Evolutionary conservation across 2,113 vertebrate species (phyloP), one percentile per base, ranked within the genome.

Genomic region (Speoplatyrhinus poulsoni): DNA sequence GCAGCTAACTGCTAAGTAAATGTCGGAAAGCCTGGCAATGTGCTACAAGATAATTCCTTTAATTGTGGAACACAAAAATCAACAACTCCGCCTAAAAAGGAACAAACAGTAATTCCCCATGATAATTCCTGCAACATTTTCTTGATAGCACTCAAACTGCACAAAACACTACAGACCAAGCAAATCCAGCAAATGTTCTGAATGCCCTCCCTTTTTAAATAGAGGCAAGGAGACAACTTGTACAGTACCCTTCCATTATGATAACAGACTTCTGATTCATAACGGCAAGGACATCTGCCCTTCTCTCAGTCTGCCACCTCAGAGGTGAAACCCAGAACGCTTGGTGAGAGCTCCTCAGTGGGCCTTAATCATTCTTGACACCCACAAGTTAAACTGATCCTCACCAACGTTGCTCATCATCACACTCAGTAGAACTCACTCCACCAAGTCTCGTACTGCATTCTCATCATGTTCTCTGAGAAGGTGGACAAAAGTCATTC

Each of bases 261-360:
- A 12, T 15, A 69, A 12, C 10, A 69, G 2, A 32, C 6, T 46
- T 69, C 65, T 80, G 76, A 82, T 57, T 84, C 79, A 78, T 64
- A 55, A 46, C 56, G 56, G 62, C 52, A 56, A 72, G 46, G 71
- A 48, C 2, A 17, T 57, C 49, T 49, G 50, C 54, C 36, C 36
- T 41, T 50, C 60, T 60, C 70, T 0, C 10, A 62, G 79, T 70
- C 73, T 79, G 50, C 33, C 80, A 76, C 59, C 59, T 62, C 57
- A 50, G n/a, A 67, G 46, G 55, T 50, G 72, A 78, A 62, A 62
- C 64, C 65, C 62, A 72, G 69, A 50, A 61, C 12, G 15, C 17
- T 57, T 17, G 15, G 46, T 52, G 46, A 62, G 46, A 46, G 47
- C 13, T 4, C 19, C 2, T 17, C 4, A 46, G 3, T 59, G 33